These are phyloP conservation scores for Pelecanoides urinatrix DNA, from an alignment of 2,113 vertebrate species.

Conservation along the genomic window DNA sequence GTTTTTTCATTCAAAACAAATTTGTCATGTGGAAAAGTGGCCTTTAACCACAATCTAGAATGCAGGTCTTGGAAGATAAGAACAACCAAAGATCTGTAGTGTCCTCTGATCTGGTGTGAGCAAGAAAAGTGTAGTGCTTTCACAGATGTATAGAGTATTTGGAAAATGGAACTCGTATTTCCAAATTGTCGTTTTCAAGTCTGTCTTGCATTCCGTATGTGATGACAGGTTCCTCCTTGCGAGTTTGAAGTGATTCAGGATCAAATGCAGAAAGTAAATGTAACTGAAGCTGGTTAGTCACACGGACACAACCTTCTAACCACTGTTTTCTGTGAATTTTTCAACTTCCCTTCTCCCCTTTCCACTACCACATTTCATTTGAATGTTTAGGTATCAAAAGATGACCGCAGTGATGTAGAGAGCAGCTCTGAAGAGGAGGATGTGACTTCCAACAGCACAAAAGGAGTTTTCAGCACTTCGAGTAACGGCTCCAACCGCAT, in stretches of 20 bases:
- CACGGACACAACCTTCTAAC: not conserved
- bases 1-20: not conserved
- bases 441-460: conserved; percentile 52
- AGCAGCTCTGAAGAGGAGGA: conserved; percentile 95
- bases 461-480: conserved; percentile 51
- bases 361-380: not conserved
- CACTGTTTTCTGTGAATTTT: not conserved
- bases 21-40: not conserved
- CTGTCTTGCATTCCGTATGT: not conserved
- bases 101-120: not conserved
- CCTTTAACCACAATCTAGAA: not conserved
- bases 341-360: not conserved
- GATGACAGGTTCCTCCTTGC: not conserved
- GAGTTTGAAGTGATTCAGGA: not conserved
- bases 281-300: not conserved
- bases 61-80: not conserved
- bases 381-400: conserved; percentile 84
- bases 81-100: not conserved
- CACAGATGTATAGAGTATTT: not conserved
- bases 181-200: not conserved
- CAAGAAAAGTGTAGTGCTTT: not conserved
- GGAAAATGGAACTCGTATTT: not conserved
- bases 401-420: conserved; percentile 95
- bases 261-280: not conserved
- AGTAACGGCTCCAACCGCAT: conserved; percentile 84